Evolutionary conservation across 2,797 vertebrate species (phyloP).

Genomic region (Erethizon dorsatum): DNA sequence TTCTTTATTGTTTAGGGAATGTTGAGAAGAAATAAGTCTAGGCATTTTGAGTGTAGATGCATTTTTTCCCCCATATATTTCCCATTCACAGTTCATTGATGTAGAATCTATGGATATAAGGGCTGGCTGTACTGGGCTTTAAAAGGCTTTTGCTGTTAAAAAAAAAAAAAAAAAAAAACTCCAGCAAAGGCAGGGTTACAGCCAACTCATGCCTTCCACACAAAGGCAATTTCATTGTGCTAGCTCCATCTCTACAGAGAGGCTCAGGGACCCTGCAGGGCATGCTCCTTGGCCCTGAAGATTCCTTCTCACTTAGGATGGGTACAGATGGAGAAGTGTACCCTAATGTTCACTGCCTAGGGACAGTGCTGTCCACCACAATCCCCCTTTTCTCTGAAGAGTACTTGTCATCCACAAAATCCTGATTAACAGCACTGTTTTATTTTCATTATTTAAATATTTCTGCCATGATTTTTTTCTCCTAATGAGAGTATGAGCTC

Average conservation of each 20-base stretch:
- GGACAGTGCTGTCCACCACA: fast-evolving
- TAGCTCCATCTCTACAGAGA: not conserved
- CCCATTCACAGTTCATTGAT: not conserved
- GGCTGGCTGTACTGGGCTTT: not conserved
- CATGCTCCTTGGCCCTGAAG: not conserved
- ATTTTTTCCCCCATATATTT: not conserved
- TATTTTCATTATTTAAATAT: not conserved
- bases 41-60: not conserved
- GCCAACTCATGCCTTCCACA: not conserved
- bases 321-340: not conserved
- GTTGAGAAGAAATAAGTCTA: not conserved
- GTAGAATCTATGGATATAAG: not conserved
- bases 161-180: not conserved
- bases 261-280: too few species aligned
- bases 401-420: not conserved
- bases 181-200: not conserved
- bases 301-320: not conserved
- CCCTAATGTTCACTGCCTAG: not conserved
- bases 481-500: not conserved
- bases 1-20: not conserved
- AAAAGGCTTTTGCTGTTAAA: not conserved
- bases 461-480: not conserved
- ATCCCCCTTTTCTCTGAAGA: not conserved
- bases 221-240: not conserved
- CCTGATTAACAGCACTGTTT: not conserved